A percentile compares a stretch with the other conserved stretches of the same genome.
phyloP scores from a whole-genome alignment of 2,113 vertebrate genomes.

The Sakesphorus luctuosus region DNA sequence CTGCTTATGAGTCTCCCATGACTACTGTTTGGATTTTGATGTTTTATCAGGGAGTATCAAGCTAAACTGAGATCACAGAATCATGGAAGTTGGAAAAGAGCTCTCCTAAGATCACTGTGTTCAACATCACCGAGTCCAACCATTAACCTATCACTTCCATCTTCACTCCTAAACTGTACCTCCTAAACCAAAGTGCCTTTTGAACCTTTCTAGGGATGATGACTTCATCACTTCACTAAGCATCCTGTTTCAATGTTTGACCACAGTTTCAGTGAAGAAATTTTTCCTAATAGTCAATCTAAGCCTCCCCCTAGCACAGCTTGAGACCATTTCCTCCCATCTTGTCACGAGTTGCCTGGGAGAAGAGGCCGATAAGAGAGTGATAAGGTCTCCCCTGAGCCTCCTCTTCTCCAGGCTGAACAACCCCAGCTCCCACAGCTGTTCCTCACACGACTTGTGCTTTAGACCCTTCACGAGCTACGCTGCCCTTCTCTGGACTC shows the following conservation, averaged over 20 bases:
- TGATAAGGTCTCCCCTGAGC: neutral
- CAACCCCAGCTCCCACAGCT: neutral
- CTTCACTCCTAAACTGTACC: neutral
- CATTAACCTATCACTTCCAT: neutral
- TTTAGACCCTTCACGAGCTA: neutral
- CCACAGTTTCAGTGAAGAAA: neutral
- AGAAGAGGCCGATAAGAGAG: neutral
- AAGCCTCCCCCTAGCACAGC: neutral
- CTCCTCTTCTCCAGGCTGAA: neutral
- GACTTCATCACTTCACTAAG: neutral
- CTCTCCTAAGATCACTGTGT: neutral
- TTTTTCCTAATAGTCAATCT: neutral
- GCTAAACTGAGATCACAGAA: neutral
- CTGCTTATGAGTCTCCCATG: neutral
- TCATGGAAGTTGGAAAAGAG: neutral
- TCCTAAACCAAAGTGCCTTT: neutral
- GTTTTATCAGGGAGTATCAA: neutral
- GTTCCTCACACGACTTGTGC: neutral
- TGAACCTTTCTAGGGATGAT: neutral
- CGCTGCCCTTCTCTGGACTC: neutral
- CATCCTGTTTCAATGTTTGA: neutral
- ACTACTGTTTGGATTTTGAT: neutral
- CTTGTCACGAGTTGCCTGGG: neutral
- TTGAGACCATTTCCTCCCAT: neutral
- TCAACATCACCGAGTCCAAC: neutral